Evolutionary conservation across 2,113 vertebrate genomes (phyloP).

Genomic region (Phoenicopterus ruber): DNA sequence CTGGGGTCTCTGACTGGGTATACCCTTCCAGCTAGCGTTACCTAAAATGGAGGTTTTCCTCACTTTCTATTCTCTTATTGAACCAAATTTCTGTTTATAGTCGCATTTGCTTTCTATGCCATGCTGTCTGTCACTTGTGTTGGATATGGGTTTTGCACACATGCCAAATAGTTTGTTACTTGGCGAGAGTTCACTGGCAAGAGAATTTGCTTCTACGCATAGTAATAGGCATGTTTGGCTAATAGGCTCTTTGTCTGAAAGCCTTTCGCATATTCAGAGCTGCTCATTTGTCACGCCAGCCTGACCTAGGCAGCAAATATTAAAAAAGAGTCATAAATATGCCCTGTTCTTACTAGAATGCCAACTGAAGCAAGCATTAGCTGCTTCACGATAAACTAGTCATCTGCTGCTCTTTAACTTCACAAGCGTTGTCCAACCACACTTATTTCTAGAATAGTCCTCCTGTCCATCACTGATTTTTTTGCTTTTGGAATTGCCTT

Average conservation of each 20-base stretch:
- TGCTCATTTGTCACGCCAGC: constrained; percentile 44
- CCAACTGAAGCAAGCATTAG: not conserved
- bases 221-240: constrained; percentile 22
- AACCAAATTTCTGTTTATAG: not conserved
- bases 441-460: not conserved
- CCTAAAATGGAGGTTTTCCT: not conserved
- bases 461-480: not conserved
- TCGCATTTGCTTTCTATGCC: constrained; percentile 17
- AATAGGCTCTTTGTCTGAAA: constrained; percentile 41
- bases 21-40: not conserved
- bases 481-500: not conserved
- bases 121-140: not conserved
- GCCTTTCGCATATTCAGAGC: constrained; percentile 16
- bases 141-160: constrained; percentile 14
- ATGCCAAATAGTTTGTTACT: constrained; percentile 19
- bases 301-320: constrained; percentile 16
- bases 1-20: not conserved
- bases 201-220: constrained; percentile 3
- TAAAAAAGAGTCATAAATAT: not conserved
- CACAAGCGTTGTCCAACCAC: not conserved
- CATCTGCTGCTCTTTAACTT: not conserved
- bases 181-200: not conserved
- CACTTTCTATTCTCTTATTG: not conserved
- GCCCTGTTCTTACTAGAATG: not conserved
- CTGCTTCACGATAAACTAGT: not conserved